phyloP scores from a whole-genome alignment of 2,888 invertebrate genomes.

The Dolomedes plantarius region DNA sequence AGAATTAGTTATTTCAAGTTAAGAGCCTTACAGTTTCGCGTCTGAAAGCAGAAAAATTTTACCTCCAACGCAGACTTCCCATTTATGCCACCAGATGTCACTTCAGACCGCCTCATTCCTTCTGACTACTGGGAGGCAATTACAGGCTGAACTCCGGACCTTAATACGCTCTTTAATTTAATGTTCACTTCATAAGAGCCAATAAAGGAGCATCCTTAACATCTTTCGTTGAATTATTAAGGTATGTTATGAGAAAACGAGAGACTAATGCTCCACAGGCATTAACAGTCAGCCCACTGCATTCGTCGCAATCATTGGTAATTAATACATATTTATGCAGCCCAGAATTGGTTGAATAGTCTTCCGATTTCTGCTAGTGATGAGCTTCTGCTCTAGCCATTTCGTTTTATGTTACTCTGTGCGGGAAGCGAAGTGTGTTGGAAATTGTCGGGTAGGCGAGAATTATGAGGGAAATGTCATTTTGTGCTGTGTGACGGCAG shows the following conservation, averaged over 20 bases:
- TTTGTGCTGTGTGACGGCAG: too few species aligned
- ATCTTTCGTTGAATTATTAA: constrained; percentile 54
- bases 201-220: constrained; percentile 60
- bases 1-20: background rate
- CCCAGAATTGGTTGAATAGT: background rate
- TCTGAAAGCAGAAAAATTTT: background rate
- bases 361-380: background rate
- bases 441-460: too few species aligned
- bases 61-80: background rate
- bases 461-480: too few species aligned
- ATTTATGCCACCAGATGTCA: background rate
- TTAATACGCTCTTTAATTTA: constrained; percentile 62
- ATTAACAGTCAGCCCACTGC: constrained; percentile 36
- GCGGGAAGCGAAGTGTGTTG: background rate
- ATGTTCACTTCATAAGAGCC: constrained; percentile 66
- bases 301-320: constrained; percentile 43
- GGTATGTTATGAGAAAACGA: constrained; percentile 10
- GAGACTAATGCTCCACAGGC: constrained; percentile 43
- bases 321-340: constrained; percentile 65
- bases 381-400: background rate
- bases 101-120: background rate
- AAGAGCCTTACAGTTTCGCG: background rate
- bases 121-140: background rate
- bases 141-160: constrained; percentile 7
- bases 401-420: background rate